A percentile compares a stretch with the other conserved stretches of the same genome.
phyloP scores from a whole-genome alignment of 2,113 vertebrate species.

The Microtus oregoni region DNA sequence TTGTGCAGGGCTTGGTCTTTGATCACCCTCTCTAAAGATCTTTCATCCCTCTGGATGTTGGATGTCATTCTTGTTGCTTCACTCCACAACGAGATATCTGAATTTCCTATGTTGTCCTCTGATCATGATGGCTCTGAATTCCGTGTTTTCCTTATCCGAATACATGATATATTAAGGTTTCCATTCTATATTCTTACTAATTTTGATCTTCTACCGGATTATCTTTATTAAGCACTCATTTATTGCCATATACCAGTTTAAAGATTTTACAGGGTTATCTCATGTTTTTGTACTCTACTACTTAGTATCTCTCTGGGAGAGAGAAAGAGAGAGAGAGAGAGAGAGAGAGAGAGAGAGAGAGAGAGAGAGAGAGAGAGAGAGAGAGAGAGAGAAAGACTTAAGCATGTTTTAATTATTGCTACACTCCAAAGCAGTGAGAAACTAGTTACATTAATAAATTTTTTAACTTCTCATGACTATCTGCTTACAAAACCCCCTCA shows the following conservation, averaged over 20 bases:
- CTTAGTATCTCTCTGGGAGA: neutral
- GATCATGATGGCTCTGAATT: neutral
- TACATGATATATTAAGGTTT: neutral
- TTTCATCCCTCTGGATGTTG: neutral
- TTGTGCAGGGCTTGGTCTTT: neutral
- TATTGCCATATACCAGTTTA: neutral
- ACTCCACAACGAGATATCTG: neutral
- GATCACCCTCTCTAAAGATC: neutral
- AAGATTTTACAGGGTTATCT: constrained; percentile 7
- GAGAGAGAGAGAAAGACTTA: too few relatives aligned
- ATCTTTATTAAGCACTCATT: neutral
- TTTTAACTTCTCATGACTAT: too few relatives aligned
- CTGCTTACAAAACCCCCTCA: too few relatives aligned
- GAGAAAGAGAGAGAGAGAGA: too few relatives aligned
- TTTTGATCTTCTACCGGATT: neutral
- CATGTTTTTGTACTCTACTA: constrained; percentile 22
- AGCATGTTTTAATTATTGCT: too few relatives aligned
- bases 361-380: too few relatives aligned
- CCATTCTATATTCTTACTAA: neutral
- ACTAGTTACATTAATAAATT: too few relatives aligned
- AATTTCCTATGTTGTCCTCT: neutral
- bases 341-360: too few relatives aligned
- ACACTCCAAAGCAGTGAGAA: too few relatives aligned
- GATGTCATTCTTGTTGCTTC: neutral
- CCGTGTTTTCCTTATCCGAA: neutral